A percentile compares a stretch with the other conserved stretches of the same genome.
Evolutionary conservation across 2,797 vertebrate species (phyloP).

Genomic region (Sebastes hubbsi): DNA sequence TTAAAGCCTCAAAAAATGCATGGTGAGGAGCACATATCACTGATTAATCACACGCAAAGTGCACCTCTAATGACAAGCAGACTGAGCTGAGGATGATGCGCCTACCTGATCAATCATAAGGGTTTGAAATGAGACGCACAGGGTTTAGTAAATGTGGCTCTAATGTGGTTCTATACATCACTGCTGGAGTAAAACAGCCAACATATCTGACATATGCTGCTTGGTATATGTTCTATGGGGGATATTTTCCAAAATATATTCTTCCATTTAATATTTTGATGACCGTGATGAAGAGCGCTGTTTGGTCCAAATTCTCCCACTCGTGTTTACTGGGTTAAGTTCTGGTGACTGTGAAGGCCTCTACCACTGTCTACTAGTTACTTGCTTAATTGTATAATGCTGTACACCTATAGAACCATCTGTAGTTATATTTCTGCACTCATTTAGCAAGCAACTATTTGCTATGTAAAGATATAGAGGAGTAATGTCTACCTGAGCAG

Average conservation of each 20-base stretch:
- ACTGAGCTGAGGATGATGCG: neutral
- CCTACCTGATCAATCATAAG: neutral
- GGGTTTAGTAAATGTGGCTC: neutral
- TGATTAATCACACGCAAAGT: neutral
- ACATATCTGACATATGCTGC: neutral
- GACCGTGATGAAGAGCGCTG: neutral
- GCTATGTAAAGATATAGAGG: neutral
- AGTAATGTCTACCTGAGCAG: neutral
- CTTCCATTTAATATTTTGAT: neutral
- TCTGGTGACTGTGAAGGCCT: neutral
- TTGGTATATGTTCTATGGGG: neutral
- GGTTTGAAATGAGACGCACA: neutral
- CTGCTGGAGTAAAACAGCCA: neutral
- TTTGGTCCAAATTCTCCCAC: neutral
- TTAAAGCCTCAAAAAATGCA: neutral
- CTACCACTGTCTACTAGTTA: neutral
- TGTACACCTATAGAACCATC: neutral
- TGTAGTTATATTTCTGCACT: neutral
- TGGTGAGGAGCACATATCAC: neutral
- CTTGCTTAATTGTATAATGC: neutral
- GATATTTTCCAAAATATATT: neutral
- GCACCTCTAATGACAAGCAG: neutral
- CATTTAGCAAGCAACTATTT: neutral
- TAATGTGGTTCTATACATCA: neutral
- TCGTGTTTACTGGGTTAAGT: neutral